phyloP scores from a whole-genome alignment of 2,888 invertebrate species.

The Melinaea menophilus region DNA sequence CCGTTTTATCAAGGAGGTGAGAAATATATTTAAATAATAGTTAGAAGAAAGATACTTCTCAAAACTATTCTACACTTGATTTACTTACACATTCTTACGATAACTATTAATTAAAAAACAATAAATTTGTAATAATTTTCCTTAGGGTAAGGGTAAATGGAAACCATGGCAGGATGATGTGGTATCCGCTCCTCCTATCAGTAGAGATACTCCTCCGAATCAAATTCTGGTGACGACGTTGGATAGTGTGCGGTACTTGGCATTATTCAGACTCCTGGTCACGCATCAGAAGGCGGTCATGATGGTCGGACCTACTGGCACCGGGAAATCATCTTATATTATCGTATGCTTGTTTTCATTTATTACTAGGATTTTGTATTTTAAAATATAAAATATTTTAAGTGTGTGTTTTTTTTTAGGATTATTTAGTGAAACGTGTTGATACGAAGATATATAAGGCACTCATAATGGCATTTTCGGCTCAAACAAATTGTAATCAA shows the following conservation, averaged over 20 bases:
- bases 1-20: slow-evolving; percentile 91
- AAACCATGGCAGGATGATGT: slow-evolving; percentile 94
- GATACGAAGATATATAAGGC: slow-evolving; percentile 89
- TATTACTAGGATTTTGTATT: too few species aligned
- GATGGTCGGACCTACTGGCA: slow-evolving; percentile 96
- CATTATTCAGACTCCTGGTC: slow-evolving; percentile 87
- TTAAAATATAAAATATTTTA: too few species aligned
- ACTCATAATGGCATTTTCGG: slow-evolving; percentile 93
- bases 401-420: slow-evolving; percentile 60
- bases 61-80: too few species aligned
- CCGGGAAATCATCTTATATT: slow-evolving; percentile 95
- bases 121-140: not conserved
- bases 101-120: too few species aligned
- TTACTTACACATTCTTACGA: too few species aligned
- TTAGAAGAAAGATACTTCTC: not conserved
- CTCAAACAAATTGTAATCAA: slow-evolving; percentile 95
- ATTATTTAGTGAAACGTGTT: slow-evolving; percentile 88
- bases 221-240: slow-evolving; percentile 96
- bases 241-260: slow-evolving; percentile 91
- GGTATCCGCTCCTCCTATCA: slow-evolving; percentile 84
- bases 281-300: slow-evolving; percentile 89
- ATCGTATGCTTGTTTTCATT: slow-evolving; percentile 65
- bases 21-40: slow-evolving; percentile 8
- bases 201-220: slow-evolving; percentile 93
- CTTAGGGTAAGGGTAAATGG: slow-evolving; percentile 93